A percentile compares a stretch with the other conserved stretches of the same genome.
These are phyloP conservation scores for Thaleichthys pacificus DNA, from an alignment of 2,797 vertebrate genomes.

Conservation along the genomic window DNA sequence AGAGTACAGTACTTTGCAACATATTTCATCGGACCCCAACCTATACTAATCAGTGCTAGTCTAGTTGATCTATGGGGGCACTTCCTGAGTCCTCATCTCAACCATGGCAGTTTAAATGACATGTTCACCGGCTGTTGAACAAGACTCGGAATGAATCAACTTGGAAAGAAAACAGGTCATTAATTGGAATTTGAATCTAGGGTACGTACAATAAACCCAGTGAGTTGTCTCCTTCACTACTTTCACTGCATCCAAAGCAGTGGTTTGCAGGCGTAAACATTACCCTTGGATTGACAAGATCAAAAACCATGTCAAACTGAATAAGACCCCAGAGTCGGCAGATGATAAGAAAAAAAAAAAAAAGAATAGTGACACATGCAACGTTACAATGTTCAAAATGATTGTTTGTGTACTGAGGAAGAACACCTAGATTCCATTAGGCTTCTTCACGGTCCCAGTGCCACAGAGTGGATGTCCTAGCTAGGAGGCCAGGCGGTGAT, in stretches of 20 bases:
- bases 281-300: constrained; percentile 7
- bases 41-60: constrained; percentile 45
- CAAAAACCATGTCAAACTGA: neutral
- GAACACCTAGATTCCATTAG: neutral
- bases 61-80: constrained; percentile 33
- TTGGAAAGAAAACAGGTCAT: no score
- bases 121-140: constrained; percentile 5
- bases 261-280: constrained; percentile 19
- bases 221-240: neutral
- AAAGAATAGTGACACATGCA: neutral
- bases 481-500: neutral
- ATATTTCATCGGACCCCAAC: constrained; percentile 27
- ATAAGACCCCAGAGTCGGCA: neutral
- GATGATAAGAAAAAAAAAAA: neutral
- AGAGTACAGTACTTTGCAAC: constrained; percentile 48
- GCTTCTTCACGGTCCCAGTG: neutral
- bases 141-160: neutral
- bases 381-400: neutral
- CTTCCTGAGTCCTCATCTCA: constrained; percentile 43
- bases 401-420: constrained; percentile 2
- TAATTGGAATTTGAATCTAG: constrained; percentile 6
- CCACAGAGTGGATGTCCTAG: neutral
- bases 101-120: constrained; percentile 22
- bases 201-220: constrained; percentile 17
- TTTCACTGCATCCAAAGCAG: constrained; percentile 30